phyloP scores from a whole-genome alignment of 2,797 vertebrate genomes.

The Trichosurus vulpecula region DNA sequence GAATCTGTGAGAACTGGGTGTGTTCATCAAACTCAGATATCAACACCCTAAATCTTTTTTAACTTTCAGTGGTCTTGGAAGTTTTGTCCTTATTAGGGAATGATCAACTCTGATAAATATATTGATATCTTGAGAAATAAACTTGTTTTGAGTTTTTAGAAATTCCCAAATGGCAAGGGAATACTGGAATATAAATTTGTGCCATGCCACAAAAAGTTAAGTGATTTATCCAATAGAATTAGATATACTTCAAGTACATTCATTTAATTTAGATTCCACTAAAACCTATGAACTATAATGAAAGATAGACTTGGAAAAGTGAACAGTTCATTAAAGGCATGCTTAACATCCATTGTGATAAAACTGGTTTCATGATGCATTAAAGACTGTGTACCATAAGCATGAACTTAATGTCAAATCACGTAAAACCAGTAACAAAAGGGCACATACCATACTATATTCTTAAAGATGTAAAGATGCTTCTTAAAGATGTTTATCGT shows the following conservation, averaged over 20 bases:
- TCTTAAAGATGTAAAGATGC: not conserved
- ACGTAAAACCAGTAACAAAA: not conserved
- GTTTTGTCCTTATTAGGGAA: not conserved
- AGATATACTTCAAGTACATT: not conserved
- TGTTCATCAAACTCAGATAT: not conserved
- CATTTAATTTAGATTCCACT: not conserved
- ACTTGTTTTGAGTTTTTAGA: not conserved
- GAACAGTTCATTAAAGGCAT: not conserved
- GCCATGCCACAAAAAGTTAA: not conserved
- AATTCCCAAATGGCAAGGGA: not conserved
- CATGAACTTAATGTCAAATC: not conserved
- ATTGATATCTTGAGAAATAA: not conserved
- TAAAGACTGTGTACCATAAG: not conserved
- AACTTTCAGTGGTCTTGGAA: not conserved
- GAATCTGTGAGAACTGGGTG: not conserved
- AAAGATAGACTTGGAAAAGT: not conserved
- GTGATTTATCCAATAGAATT: not conserved
- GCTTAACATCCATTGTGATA: not conserved
- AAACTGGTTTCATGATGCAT: not conserved
- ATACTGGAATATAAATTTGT: not conserved
- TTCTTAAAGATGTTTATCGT: not conserved
- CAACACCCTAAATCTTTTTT: not conserved
- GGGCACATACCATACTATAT: not conserved
- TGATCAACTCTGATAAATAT: not conserved
- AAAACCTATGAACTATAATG: not conserved